These are phyloP conservation scores for Tyria jacobaeae DNA, from an alignment of 2,888 invertebrate genomes.

Conservation along the genomic window DNA sequence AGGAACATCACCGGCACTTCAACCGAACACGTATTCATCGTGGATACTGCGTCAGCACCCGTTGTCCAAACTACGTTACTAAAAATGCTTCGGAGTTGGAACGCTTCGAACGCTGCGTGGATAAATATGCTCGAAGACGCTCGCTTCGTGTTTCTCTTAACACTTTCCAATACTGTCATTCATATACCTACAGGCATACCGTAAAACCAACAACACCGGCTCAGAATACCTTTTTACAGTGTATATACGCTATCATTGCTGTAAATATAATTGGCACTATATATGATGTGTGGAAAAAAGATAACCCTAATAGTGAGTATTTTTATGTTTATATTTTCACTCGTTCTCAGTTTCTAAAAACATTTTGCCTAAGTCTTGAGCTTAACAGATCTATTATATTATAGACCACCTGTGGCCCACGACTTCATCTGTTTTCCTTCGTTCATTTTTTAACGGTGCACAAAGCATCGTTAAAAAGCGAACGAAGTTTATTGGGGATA, in stretches of 20 bases:
- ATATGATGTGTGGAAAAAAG: constrained; percentile 36
- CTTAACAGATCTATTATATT: too few species aligned
- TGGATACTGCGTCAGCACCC: constrained; percentile 48
- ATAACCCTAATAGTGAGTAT: constrained; percentile 43
- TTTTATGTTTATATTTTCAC: background rate
- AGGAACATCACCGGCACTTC: constrained; percentile 35
- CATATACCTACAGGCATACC: constrained; percentile 26
- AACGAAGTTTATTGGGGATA: too few species aligned
- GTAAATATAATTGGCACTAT: constrained; percentile 51
- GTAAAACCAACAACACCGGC: constrained; percentile 19
- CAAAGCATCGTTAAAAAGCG: too few species aligned
- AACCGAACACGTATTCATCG: constrained; percentile 42
- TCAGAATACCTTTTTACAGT: constrained; percentile 33
- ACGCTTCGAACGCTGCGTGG: constrained; percentile 47
- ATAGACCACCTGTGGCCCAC: too few species aligned
- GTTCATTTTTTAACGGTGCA: too few species aligned
- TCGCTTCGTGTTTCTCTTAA: constrained; percentile 43
- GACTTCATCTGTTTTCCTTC: too few species aligned
- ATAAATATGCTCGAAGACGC: constrained; percentile 27
- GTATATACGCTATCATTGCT: constrained; percentile 36
- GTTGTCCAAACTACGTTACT: constrained; percentile 34
- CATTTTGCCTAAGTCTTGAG: too few species aligned
- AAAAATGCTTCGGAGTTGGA: constrained; percentile 12
- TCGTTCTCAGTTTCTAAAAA: too few species aligned
- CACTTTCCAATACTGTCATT: constrained; percentile 47